Conservation (phyloP, 2,113 vertebrate species). For the Nothoprocta perdicaria region DNA sequence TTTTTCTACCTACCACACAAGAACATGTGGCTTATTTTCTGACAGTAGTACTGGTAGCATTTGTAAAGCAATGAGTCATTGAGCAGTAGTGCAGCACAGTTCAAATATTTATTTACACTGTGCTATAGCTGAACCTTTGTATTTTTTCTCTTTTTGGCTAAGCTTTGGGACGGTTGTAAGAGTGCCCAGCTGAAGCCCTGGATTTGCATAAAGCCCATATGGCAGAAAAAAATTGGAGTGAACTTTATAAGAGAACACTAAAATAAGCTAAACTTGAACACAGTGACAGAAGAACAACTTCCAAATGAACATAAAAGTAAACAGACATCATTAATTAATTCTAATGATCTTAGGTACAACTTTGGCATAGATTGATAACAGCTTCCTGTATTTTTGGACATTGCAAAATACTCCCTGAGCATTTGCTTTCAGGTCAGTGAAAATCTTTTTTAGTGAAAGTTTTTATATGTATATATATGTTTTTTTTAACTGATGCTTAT, state of each 20-base stretch:
- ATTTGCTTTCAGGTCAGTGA: background rate
- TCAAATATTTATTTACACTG: constrained; percentile 26
- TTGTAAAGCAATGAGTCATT: constrained; percentile 47
- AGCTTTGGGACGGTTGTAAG: background rate
- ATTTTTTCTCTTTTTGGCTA: background rate
- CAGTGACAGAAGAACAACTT: background rate
- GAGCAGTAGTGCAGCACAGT: background rate
- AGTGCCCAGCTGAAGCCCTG: background rate
- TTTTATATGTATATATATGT: too few species aligned
- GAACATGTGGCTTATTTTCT: constrained; percentile 45
- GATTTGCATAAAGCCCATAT: background rate
- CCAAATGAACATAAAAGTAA: background rate
- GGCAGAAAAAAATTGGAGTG: background rate
- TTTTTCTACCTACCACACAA: constrained; percentile 19
- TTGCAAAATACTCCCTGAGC: background rate
- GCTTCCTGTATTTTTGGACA: background rate
- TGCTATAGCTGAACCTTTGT: constrained; percentile 20
- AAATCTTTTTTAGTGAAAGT: background rate
- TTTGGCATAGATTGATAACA: background rate
- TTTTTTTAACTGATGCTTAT: background rate
- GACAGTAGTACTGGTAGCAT: background rate
- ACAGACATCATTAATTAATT: background rate
- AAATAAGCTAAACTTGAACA: background rate
- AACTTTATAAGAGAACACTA: background rate
- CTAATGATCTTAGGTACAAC: background rate